Evolutionary conservation across 2,113 vertebrate genomes (phyloP).

Genomic region (Proteles cristata): DNA sequence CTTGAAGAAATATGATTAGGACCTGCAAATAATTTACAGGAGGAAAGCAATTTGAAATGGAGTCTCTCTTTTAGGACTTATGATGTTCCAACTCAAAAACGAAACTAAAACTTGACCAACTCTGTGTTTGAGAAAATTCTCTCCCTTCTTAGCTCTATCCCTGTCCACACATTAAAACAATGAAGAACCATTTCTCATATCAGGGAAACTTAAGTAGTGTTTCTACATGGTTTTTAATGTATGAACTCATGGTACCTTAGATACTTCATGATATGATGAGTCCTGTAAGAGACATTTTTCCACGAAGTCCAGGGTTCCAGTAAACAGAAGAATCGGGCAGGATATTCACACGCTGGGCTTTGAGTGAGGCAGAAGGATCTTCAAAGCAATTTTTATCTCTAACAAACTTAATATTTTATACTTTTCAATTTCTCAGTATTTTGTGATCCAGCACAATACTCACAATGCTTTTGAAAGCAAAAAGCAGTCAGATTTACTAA

Average conservation of each 20-base stretch:
- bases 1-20: conserved; percentile 46
- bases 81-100: conserved; percentile 48
- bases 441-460: not conserved
- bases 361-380: not conserved
- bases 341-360: not conserved
- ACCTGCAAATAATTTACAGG: conserved; percentile 58
- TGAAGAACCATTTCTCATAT: conserved; percentile 33
- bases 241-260: not conserved
- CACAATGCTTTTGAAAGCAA: not conserved
- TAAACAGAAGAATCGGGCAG: not conserved
- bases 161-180: not conserved
- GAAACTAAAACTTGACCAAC: conserved; percentile 53
- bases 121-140: conserved; percentile 37
- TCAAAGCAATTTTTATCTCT: not conserved
- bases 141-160: not conserved
- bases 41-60: conserved; percentile 46
- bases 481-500: not conserved
- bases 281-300: not conserved
- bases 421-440: not conserved
- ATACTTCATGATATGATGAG: not conserved
- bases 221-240: not conserved
- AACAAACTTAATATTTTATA: not conserved
- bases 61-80: not conserved
- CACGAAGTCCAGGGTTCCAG: not conserved
- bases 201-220: not conserved